Evolutionary conservation across 2,888 invertebrate genomes (phyloP).

Genomic region (Physocephala rufipes): DNA sequence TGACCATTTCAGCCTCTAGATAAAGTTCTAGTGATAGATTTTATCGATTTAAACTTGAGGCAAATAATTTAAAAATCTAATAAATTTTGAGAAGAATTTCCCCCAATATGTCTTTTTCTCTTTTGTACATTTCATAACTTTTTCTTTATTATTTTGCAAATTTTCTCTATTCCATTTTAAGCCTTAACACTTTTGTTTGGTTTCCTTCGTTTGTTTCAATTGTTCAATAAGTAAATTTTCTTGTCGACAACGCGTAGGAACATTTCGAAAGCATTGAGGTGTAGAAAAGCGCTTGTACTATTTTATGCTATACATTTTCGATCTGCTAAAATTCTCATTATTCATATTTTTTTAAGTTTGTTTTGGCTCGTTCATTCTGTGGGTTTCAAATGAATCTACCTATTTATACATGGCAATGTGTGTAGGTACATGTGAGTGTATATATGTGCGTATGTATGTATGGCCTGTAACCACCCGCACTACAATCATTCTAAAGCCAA

Average conservation of each 20-base stretch:
- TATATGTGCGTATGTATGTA: not conserved
- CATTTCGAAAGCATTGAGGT: too few species aligned
- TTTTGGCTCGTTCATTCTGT: not conserved
- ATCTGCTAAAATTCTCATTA: not conserved
- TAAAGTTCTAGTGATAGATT: too few species aligned
- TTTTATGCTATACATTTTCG: slow-evolving; percentile 18
- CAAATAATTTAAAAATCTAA: too few species aligned
- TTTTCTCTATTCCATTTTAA: not conserved
- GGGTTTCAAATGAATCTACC: not conserved
- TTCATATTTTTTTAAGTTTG: not conserved
- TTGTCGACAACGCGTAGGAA: not conserved
- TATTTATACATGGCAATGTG: too few species aligned
- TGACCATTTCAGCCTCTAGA: too few species aligned
- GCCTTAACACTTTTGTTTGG: not conserved
- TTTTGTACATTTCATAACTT: too few species aligned
- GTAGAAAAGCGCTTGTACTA: slow-evolving; percentile 3
- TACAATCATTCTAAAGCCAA: not conserved
- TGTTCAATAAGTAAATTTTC: slow-evolving; percentile 15
- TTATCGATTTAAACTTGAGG: too few species aligned
- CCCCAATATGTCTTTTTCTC: too few species aligned
- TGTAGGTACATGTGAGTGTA: too few species aligned
- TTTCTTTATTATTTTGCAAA: too few species aligned
- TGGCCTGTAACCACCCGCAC: slow-evolving; percentile 4
- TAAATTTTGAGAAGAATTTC: too few species aligned
- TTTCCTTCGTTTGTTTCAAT: not conserved